Conservation (phyloP, 2,113 vertebrate species). For the Chloroceryle aenea region DNA sequence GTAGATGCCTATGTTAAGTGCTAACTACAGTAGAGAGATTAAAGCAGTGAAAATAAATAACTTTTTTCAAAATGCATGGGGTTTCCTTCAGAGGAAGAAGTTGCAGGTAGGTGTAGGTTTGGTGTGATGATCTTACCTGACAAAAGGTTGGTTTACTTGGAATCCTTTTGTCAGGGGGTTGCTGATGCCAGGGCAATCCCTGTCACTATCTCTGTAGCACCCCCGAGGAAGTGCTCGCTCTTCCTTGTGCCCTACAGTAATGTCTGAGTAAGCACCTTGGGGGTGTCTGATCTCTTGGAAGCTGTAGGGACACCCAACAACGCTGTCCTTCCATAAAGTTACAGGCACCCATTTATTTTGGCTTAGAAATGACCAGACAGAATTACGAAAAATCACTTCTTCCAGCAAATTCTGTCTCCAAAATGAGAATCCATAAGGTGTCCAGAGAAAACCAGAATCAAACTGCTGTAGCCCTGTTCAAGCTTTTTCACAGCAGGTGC, state of each 20-base stretch:
- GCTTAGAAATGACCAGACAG: background rate
- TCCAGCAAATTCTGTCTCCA: background rate
- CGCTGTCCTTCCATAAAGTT: background rate
- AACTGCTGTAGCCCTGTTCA: background rate
- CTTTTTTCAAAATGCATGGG: constrained; percentile 18
- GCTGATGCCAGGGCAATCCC: background rate
- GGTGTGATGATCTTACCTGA: background rate
- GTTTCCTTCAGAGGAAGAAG: background rate
- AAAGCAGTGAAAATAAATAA: constrained; percentile 78
- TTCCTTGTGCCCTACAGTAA: background rate
- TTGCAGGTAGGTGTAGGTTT: background rate
- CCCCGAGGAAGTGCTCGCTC: background rate
- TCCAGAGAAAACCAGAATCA: background rate
- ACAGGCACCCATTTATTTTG: background rate
- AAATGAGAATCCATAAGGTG: background rate
- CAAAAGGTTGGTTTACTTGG: background rate
- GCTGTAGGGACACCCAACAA: too few species aligned
- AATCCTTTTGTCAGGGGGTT: background rate
- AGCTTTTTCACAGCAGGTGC: background rate
- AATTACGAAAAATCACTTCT: background rate
- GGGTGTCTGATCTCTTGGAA: background rate
- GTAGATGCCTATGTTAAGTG: constrained; percentile 72
- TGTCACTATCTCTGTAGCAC: background rate
- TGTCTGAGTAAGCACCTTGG: background rate
- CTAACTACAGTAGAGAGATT: constrained; percentile 80